Percentiles rank a stretch among this genome's conserved stretches.
Evolutionary conservation across 1,140 invertebrate genomes (phyloP).

Genomic region (Semibalanus balanoides): DNA sequence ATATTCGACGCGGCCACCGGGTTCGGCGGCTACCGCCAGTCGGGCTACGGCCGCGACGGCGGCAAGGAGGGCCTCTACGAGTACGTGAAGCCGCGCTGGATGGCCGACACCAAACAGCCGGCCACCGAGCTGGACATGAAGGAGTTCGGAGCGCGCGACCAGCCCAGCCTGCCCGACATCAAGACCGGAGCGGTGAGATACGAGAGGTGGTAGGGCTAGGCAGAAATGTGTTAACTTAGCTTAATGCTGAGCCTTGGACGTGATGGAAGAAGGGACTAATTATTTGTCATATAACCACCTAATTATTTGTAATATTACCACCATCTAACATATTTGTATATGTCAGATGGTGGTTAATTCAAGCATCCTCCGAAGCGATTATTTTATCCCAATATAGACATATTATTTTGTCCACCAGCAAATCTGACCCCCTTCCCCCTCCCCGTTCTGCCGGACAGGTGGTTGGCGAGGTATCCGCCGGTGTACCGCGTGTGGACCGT

Average conservation of each 20-base stretch:
- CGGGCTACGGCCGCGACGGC: conserved; percentile 33
- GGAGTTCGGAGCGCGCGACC: conserved; percentile 19
- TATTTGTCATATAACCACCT: too few species aligned
- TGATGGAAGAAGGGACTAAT: too few species aligned
- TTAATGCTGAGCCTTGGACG: too few species aligned
- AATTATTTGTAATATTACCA: too few species aligned
- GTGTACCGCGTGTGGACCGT: conserved; percentile 29
- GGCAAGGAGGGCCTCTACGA: conserved; percentile 27
- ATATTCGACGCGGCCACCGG: conserved; percentile 35
- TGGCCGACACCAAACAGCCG: conserved; percentile 7
- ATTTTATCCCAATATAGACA: too few species aligned
- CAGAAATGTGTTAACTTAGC: too few species aligned
- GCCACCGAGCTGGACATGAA: conserved; percentile 16
- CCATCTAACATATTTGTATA: too few species aligned
- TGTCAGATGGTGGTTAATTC: too few species aligned
- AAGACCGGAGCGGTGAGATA: neutral
- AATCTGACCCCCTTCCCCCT: too few species aligned
- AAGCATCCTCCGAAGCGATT: too few species aligned
- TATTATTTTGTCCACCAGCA: too few species aligned
- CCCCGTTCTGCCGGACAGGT: neutral
- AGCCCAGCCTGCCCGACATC: conserved; percentile 13
- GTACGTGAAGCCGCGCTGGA: conserved; percentile 22
- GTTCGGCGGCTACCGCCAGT: conserved; percentile 37
- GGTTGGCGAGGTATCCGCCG: neutral
- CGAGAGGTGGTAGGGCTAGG: neutral